phyloP scores from a whole-genome alignment of 1,140 invertebrate species.

The Dolichoris vasculosae region DNA sequence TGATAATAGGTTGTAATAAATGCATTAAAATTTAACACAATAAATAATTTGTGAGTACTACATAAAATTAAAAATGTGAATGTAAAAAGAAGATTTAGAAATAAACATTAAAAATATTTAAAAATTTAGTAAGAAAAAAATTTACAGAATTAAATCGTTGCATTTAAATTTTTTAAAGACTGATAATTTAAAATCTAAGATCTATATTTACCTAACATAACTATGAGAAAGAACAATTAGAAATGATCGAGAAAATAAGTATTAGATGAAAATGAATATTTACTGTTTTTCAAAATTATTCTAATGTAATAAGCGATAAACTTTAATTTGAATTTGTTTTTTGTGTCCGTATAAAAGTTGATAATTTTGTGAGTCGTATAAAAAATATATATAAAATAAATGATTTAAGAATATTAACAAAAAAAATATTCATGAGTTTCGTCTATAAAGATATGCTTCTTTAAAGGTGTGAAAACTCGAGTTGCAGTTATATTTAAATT shows the following conservation, averaged over 20 bases:
- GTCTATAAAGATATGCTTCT: neutral
- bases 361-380: neutral
- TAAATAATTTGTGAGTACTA: no score
- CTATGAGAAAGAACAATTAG: neutral
- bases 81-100: no score
- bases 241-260: neutral
- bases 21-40: no score
- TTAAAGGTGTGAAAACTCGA: neutral
- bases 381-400: neutral
- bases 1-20: neutral
- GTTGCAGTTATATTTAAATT: neutral
- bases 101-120: neutral
- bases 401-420: neutral
- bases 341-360: neutral
- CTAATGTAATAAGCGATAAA: neutral
- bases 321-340: neutral
- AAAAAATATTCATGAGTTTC: neutral
- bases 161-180: neutral
- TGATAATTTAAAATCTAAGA: neutral
- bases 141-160: neutral
- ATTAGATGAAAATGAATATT: neutral
- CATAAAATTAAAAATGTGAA: no score
- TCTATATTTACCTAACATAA: neutral
- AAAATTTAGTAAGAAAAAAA: neutral
- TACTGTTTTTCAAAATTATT: neutral